Conservation (phyloP, 2,797 vertebrate species). For the Falco concolor region DNA sequence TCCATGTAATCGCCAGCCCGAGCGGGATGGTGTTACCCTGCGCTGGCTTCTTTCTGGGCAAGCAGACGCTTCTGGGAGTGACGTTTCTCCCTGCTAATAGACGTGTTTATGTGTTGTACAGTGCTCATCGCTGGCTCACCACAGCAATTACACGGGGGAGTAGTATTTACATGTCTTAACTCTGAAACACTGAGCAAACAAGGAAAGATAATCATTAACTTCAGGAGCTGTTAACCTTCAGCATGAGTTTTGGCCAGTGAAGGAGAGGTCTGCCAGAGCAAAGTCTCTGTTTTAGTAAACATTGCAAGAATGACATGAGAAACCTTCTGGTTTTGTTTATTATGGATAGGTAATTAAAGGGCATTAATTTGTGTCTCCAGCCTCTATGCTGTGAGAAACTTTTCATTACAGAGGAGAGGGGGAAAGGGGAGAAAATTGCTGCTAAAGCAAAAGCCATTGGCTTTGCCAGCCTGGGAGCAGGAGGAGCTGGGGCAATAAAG, state of each 20-base stretch:
- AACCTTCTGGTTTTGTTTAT: background rate
- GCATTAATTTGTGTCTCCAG: background rate
- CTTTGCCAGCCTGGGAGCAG: background rate
- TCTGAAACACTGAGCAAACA: constrained; percentile 4
- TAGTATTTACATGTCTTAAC: background rate
- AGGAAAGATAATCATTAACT: constrained; percentile 48
- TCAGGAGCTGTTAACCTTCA: background rate
- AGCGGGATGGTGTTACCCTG: background rate
- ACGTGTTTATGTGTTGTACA: background rate
- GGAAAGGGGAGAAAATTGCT: background rate
- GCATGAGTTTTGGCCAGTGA: background rate
- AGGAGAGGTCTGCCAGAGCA: background rate
- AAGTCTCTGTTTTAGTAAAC: constrained; percentile 15
- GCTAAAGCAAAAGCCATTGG: background rate
- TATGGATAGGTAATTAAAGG: background rate
- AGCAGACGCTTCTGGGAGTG: background rate
- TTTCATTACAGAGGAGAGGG: background rate
- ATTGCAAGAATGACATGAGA: background rate
- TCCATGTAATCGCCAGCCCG: background rate
- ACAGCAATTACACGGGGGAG: background rate
- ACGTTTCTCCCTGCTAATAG: background rate
- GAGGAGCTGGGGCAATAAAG: background rate
- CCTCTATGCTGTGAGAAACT: background rate
- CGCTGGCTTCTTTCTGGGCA: background rate
- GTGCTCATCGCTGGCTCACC: background rate